Base-by-base conservation (phyloP, 1,140 invertebrate genomes). In the Anastrepha obliqua region DNA sequence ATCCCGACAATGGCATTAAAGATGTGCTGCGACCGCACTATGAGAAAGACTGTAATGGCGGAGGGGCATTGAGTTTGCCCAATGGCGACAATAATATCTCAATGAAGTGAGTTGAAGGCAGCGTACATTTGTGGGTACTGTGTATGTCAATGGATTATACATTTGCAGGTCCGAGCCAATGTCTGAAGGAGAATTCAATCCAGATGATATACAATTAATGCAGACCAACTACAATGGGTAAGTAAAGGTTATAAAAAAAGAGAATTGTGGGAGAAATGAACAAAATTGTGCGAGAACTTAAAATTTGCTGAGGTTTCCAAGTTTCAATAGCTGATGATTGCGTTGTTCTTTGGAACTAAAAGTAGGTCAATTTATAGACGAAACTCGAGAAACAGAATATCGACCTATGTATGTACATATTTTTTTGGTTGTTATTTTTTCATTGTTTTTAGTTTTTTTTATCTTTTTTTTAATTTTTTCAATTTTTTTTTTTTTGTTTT, bases 211-310 rank as follows among this genome's bases (percentile, higher is more conserved):
- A 78, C 91, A 92, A 51, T 78, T 93, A 9, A 92, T 93, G 90
- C 92, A 91, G 70, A 91, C 91, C 20, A 92, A 92, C 74, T 93
- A 93, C 87, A 93, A 93, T 90, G 92, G 92, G 92, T 93, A 81
- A 89, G 92, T 89, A 87, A 60, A 9, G 15, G 13, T 17, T 17
- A 58, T 58, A 29, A 29, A 29, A 29, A 29, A 29, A 29, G 29
- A 29, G 29, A 29, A 29, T 29, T 29, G 29, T 29, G 29, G 29
- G 29, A 29, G 29, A 29, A 29, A 29, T 29, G 29, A 29, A 29
- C 29, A 29, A 29, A 29, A 29, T 29, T 29, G 29, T 29, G 29
- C 29, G 29, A 29, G 29, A 29, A 29, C 29, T 29, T 29, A 29
- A 29, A 29, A 29, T 1, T 29, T 29, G 29, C 29, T 29, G 29